These are phyloP conservation scores for Troides aeacus DNA, from an alignment of 2,888 invertebrate species.

Conservation along the genomic window DNA sequence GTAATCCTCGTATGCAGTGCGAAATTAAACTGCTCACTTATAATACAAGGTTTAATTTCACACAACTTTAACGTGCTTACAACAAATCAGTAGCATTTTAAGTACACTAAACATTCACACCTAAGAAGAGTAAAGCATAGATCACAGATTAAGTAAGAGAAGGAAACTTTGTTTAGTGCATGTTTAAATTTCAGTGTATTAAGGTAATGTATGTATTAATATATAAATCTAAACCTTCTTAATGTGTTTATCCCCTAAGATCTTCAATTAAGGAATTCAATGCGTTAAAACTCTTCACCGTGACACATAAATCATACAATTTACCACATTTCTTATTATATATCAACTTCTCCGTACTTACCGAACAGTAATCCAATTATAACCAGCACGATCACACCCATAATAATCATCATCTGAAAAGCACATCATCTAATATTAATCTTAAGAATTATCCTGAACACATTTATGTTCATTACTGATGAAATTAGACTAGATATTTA, in stretches of 20 bases:
- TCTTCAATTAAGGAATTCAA: neutral
- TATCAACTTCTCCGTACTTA: conserved; percentile 74
- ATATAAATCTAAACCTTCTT: neutral
- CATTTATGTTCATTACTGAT: neutral
- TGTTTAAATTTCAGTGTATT: conserved; percentile 13
- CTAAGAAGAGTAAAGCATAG: conserved; percentile 30
- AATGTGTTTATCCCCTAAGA: no score
- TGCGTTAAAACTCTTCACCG: neutral
- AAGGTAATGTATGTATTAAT: neutral
- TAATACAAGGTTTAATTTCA: neutral
- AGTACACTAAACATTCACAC: conserved; percentile 18
- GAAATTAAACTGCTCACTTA: neutral
- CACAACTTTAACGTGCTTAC: neutral
- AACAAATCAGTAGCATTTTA: neutral
- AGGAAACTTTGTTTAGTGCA: conserved; percentile 1
- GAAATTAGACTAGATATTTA: neutral
- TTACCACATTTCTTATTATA: neutral
- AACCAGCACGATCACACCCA: conserved; percentile 90
- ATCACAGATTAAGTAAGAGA: conserved; percentile 9
- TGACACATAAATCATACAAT: neutral
- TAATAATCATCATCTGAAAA: conserved; percentile 93
- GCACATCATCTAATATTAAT: neutral
- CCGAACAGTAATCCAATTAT: conserved; percentile 93
- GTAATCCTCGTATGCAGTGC: neutral
- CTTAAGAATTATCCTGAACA: neutral